phyloP scores from a whole-genome alignment of 2,113 vertebrate genomes.

The Cariama cristata region DNA sequence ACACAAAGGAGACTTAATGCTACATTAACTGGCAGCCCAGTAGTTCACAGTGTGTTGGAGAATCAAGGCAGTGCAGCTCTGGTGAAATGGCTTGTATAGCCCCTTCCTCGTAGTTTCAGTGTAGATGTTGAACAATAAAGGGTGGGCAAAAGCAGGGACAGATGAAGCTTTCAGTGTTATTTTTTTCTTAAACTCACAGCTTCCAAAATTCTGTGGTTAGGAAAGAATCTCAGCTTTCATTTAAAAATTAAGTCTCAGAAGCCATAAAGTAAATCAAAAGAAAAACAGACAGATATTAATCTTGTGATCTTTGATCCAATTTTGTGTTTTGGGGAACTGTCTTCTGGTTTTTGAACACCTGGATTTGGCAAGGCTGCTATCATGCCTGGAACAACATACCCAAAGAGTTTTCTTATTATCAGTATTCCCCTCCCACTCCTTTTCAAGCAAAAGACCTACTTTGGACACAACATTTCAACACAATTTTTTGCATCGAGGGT shows the following conservation, averaged over 20 bases:
- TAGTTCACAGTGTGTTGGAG: neutral
- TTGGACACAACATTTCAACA: neutral
- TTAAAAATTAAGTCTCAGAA: slow-evolving; percentile 54
- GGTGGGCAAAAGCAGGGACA: neutral
- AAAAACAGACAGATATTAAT: slow-evolving; percentile 37
- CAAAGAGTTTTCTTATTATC: slow-evolving; percentile 12
- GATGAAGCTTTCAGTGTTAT: neutral
- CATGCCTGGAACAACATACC: neutral
- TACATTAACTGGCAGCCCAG: neutral
- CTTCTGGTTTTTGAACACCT: slow-evolving; percentile 53
- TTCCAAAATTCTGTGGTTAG: slow-evolving; percentile 42
- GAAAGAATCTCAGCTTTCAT: slow-evolving; percentile 39
- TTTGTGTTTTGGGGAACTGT: slow-evolving; percentile 48
- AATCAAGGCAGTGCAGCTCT: neutral
- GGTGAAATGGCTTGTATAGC: neutral
- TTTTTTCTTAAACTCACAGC: neutral
- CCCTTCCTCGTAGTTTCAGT: neutral
- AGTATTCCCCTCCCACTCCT: neutral
- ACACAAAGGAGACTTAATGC: neutral
- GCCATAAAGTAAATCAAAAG: slow-evolving; percentile 61
- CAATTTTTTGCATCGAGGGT: neutral
- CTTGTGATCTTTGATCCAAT: slow-evolving; percentile 62
- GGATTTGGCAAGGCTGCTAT: slow-evolving; percentile 45
- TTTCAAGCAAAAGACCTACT: slow-evolving; percentile 17
- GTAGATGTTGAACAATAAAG: neutral